Percentiles rank a stretch among this genome's conserved stretches.
Conservation (phyloP, 2,888 invertebrate species). For the Carterocephalus palaemon region DNA sequence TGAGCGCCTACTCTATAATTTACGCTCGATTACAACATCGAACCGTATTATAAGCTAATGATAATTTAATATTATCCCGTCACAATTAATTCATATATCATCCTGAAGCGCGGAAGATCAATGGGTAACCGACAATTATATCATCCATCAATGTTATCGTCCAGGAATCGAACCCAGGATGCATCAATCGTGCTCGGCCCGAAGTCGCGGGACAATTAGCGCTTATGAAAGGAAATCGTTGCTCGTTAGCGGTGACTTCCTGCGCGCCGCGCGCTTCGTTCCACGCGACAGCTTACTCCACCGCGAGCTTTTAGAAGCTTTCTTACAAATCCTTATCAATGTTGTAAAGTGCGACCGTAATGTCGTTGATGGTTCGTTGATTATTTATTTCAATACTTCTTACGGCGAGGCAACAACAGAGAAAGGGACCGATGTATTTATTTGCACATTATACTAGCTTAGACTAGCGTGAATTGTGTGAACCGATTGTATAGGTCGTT, state of each 20-base stretch:
- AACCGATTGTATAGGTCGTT: too few species aligned
- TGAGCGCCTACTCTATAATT: not conserved
- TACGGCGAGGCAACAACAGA: too few species aligned
- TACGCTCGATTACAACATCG: not conserved
- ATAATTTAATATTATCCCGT: not conserved
- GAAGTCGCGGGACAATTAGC: constrained; percentile 9
- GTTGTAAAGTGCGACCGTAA: too few species aligned
- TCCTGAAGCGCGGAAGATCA: not conserved
- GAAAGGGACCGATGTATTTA: too few species aligned
- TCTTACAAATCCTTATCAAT: too few species aligned
- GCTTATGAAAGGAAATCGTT: constrained; percentile 31
- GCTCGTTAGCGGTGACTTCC: constrained; percentile 38
- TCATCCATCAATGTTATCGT: constrained; percentile 20
- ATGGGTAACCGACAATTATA: constrained; percentile 16
- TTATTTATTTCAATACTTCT: too few species aligned
- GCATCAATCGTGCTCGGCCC: constrained; percentile 7
- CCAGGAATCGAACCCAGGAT: constrained; percentile 22
- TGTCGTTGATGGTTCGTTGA: too few species aligned
- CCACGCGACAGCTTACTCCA: constrained; percentile 35
- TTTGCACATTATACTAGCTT: too few species aligned
- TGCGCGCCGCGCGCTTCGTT: constrained; percentile 46
- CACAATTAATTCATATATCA: constrained; percentile 16
- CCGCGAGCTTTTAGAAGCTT: not conserved
- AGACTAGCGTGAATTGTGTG: too few species aligned
- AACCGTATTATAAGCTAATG: constrained; percentile 8